Evolutionary conservation across 2,797 vertebrate genomes (phyloP).

Genomic region (Anas bernieri): DNA sequence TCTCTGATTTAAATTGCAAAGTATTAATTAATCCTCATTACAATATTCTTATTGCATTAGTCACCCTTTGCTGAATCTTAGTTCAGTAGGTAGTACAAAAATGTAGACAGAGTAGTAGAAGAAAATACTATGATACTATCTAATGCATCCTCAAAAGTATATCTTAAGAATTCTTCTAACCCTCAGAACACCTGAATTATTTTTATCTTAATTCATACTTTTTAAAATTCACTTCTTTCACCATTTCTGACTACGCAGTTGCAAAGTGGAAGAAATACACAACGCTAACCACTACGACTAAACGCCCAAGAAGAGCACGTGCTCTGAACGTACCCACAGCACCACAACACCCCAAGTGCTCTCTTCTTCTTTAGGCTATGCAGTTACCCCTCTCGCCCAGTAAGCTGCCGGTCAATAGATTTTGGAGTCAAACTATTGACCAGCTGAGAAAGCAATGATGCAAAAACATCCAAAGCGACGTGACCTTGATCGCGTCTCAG

Average conservation of each 20-base stretch:
- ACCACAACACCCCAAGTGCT: neutral
- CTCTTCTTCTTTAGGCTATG: neutral
- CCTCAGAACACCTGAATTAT: neutral
- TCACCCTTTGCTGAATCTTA: conserved; percentile 41
- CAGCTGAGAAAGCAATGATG: neutral
- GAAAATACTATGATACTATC: neutral
- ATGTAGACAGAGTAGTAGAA: neutral
- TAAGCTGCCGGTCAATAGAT: neutral
- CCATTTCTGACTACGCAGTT: fast-evolving
- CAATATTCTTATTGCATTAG: conserved; percentile 15
- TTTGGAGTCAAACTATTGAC: neutral
- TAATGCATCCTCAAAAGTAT: neutral
- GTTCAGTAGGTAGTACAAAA: neutral
- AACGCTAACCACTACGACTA: fast-evolving
- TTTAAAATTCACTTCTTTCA: neutral
- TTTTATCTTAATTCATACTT: neutral
- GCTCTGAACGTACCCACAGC: fast-evolving
- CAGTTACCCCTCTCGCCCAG: neutral
- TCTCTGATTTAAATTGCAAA: conserved; percentile 38
- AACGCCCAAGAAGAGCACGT: neutral
- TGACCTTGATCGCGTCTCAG: fast-evolving
- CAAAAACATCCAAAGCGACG: neutral
- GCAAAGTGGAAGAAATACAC: neutral
- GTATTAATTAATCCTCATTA: conserved; percentile 36
- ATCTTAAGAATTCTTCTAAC: neutral